Percentiles rank a stretch among this genome's conserved stretches.
Conservation (phyloP, 2,797 vertebrate species). For the Sternarchorhynchus goeldii region DNA sequence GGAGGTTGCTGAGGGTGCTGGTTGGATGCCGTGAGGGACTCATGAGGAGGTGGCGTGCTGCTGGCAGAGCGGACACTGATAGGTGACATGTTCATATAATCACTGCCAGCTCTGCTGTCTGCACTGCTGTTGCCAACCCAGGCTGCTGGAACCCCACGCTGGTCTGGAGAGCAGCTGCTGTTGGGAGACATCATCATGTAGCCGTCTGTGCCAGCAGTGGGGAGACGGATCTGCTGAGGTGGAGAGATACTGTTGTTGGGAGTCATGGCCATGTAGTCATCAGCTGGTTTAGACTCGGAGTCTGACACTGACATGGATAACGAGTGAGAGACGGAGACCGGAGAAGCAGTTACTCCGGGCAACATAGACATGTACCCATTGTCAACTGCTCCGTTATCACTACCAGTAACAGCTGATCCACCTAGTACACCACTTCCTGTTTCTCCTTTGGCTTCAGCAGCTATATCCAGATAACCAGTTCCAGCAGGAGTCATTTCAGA, state of each 20-base stretch:
- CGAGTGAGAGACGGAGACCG: slow-evolving; percentile 68
- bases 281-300: slow-evolving; percentile 69
- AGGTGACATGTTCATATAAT: slow-evolving; percentile 87
- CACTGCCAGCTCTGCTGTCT: slow-evolving; percentile 73
- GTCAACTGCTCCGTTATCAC: slow-evolving; percentile 63
- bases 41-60: slow-evolving; percentile 68
- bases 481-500: slow-evolving; percentile 55
- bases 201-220: slow-evolving; percentile 67
- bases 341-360: slow-evolving; percentile 75
- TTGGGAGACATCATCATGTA: slow-evolving; percentile 84
- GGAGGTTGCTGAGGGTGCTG: slow-evolving; percentile 64
- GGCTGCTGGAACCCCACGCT: slow-evolving; percentile 67
- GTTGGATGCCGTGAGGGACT: slow-evolving; percentile 60
- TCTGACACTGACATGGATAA: slow-evolving; percentile 70
- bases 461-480: slow-evolving; percentile 73
- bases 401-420: background rate
- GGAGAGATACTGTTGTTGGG: slow-evolving; percentile 79
- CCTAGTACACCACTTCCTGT: slow-evolving; percentile 45
- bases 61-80: slow-evolving; percentile 74
- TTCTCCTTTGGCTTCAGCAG: slow-evolving; percentile 68
- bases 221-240: slow-evolving; percentile 73
- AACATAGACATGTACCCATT: slow-evolving; percentile 82
- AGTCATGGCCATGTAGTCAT: slow-evolving; percentile 82
- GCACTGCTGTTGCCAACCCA: slow-evolving; percentile 74
- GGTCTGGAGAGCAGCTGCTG: slow-evolving; percentile 78